A percentile compares a stretch with the other conserved stretches of the same genome.
Evolutionary conservation across 92 coral and sea anemone genomes (phyloP).

Genomic region (Porites cylindrica): DNA sequence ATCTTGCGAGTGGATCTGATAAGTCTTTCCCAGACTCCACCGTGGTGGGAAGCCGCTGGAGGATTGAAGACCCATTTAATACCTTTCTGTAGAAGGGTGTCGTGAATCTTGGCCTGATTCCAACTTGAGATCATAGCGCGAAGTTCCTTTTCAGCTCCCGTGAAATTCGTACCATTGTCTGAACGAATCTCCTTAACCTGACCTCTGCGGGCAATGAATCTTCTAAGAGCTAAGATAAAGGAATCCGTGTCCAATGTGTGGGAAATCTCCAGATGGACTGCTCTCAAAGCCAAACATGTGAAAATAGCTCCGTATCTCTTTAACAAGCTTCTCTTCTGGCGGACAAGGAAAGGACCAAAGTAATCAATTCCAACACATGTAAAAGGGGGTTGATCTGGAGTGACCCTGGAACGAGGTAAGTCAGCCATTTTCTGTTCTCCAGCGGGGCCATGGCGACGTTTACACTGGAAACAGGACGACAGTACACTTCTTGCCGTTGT

Average conservation of each 20-base stretch:
- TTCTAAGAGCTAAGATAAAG: constrained; percentile 23
- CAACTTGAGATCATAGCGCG: constrained; percentile 11
- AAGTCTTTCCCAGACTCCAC: constrained; percentile 40
- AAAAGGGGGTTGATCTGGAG: neutral
- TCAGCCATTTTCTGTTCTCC: no score
- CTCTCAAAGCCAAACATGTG: constrained; percentile 30
- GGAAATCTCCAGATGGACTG: constrained; percentile 31
- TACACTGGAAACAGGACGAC: constrained; percentile 32
- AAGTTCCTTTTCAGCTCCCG: constrained; percentile 27
- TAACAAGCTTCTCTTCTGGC: constrained; percentile 2
- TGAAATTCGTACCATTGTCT: neutral
- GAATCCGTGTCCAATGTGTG: constrained; percentile 41
- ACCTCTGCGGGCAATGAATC: constrained; percentile 32
- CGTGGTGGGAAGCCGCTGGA: neutral
- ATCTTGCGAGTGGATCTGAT: neutral
- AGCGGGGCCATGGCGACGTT: constrained; percentile 7
- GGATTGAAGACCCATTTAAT: constrained; percentile 38
- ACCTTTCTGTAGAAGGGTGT: constrained; percentile 10
- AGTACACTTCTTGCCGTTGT: constrained; percentile 34
- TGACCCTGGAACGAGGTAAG: no score
- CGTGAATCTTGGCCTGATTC: constrained; percentile 37
- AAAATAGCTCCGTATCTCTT: constrained; percentile 14
- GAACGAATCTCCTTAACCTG: constrained; percentile 28
- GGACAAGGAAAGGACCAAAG: constrained; percentile 9
- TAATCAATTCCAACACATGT: constrained; percentile 13